Base-by-base conservation (phyloP, 2,888 invertebrate genomes). In the Lydus trimaculatus region DNA sequence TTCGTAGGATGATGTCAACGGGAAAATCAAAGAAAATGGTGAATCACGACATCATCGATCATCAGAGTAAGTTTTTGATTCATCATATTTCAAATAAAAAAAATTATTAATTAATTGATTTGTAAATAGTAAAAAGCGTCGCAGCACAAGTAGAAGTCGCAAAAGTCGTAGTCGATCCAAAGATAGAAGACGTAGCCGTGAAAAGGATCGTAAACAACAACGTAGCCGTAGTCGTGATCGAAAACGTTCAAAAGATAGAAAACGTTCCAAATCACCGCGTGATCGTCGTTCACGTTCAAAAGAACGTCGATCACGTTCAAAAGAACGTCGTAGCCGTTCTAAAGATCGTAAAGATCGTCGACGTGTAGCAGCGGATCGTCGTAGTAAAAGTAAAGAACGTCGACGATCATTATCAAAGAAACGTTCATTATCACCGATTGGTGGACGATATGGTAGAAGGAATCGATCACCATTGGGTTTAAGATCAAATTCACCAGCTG, bases 11-110 rank as follows among this genome's bases (percentile, higher is more conserved):
- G 87, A 87, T 78, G 79, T 80, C 74, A 83, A 84, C 77, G 88
- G 87, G 82, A 88, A 86, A 83, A 86, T 89, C 78, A 89, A 87
- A 81, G 91, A 89, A 81, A 89, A 92, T 83, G 89, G 89, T 77
- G 90, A 89, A 75, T 83, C 86, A 72, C 87, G 85, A 61, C 82
- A 79, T 71, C 81, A 81, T 73, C 86, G 86, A 75, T 83, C 86
- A 31, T 87, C 88, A 70, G 87, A 89, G 89, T 89, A 84, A 87
- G 87, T 86, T 72, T 8, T 33, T 52, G 1, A 63, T 64, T 61
- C 7, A 1, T 15, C 4, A 9, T 13, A 36, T 36, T 36, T 11
- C 4, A 36, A 36, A 13, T 15, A 36, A 36, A 13, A 33, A 2
- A 13, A 36, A 36, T 33, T 13, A 13, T 1, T 13, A 33, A 31